Evolutionary conservation across 2,113 vertebrate species (phyloP), one percentile per base, ranked within the genome.

Genomic region (Conger conger): DNA sequence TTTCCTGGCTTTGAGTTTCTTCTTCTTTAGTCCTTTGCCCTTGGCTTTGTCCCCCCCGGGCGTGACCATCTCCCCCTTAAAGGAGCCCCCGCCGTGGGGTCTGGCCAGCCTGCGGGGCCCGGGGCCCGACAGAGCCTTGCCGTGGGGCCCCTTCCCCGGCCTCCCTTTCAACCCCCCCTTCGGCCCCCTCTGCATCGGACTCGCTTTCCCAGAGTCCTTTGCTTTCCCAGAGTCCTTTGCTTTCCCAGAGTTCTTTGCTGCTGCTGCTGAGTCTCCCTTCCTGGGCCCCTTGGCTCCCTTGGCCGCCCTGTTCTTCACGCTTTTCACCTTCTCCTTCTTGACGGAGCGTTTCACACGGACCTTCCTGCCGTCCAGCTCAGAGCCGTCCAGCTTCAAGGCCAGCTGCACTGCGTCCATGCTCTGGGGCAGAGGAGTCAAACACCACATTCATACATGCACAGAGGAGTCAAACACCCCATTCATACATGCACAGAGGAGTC

Each of bases 321-420:
- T 89, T 76, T 88, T 92, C 68, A 82, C 57, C 54, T 93, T 94
- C 57, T 89, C 94, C 86, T 96, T 96, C 86, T 94, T 94, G 1
- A 92, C 78, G 0, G 96, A 95, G 16, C 93, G 96, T 88, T 96
- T 96, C 82, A 99, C 96, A 81, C 98, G 90, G 18, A 99, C 82
- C 79, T 94, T 93, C 80, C 98, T 93, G 82, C 96, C 96, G 91
- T 95, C 91, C 83, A 99, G 92, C 81, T 93, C 91, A 0, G 94
- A 95, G 78, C 94, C 91, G 20, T 98, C 95, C 87, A 99, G 94
- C n/a, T 97, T 95, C 91, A 99, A 86, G 3, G 98, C 97, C 83
- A 99, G 93, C 87, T 97, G 95, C 20, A 99, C 97, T 0, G 96
- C 94, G 87, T 99, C 97, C 0, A 89, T 90, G 23, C 91, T 96